Evolutionary conservation across 2,113 vertebrate species (phyloP).

Genomic region (Nestor notabilis): DNA sequence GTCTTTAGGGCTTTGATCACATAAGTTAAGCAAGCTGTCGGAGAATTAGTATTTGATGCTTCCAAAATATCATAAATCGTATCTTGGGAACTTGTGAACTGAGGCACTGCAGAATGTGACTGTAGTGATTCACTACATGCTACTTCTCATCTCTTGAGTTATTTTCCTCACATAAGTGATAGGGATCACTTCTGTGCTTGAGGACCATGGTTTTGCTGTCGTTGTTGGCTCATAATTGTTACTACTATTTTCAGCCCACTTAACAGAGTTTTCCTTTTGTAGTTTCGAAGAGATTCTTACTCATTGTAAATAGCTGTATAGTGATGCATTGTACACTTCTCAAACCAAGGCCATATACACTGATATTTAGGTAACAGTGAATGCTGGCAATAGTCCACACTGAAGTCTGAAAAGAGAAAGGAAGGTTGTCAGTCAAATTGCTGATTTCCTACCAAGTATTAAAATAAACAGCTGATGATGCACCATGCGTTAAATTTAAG

Average conservation of each 20-base stretch:
- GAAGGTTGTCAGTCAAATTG: background rate
- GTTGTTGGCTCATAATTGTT: background rate
- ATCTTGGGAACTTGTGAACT: background rate
- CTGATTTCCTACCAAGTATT: background rate
- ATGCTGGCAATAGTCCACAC: background rate
- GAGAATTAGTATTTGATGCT: background rate
- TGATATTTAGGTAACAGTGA: background rate
- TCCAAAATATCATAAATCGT: background rate
- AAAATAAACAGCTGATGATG: background rate
- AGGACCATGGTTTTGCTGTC: background rate
- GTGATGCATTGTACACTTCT: background rate
- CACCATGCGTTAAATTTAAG: background rate
- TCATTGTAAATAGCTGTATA: background rate
- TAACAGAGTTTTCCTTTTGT: background rate
- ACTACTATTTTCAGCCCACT: background rate
- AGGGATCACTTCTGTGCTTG: background rate
- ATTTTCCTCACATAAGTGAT: background rate
- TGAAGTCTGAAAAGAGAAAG: background rate
- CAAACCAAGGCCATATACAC: background rate
- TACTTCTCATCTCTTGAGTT: background rate
- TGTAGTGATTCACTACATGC: background rate
- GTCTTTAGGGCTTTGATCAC: background rate
- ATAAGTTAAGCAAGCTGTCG: background rate
- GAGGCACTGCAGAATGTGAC: background rate
- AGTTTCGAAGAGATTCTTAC: background rate